Percentiles rank a stretch among this genome's conserved stretches.
phyloP scores from a whole-genome alignment of 2,113 vertebrate genomes.

The Osmerus mordax region DNA sequence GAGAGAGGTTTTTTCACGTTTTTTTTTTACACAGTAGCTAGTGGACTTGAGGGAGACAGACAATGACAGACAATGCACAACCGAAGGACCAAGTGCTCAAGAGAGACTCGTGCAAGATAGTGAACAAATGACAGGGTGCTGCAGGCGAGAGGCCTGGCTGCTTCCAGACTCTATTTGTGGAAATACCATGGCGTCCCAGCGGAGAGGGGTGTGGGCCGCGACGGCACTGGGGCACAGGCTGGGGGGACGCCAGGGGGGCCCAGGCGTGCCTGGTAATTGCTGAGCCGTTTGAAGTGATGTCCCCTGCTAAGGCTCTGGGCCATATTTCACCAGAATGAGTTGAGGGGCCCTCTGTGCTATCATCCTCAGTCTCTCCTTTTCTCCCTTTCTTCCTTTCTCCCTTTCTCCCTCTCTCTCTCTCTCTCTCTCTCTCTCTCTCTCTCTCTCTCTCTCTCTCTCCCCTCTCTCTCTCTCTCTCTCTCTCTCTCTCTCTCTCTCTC shows the following conservation, averaged over 20 bases:
- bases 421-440: background rate
- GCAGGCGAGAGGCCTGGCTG: constrained; percentile 37
- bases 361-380: background rate
- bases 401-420: background rate
- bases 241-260: background rate
- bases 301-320: constrained; percentile 34
- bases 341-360: constrained; percentile 9
- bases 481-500: background rate
- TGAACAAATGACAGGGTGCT: constrained; percentile 20
- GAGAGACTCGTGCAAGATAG: background rate
- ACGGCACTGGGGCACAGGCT: constrained; percentile 25
- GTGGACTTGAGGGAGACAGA: no score
- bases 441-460: constrained; percentile 5
- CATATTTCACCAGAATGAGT: constrained; percentile 46
- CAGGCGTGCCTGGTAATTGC: constrained; percentile 32
- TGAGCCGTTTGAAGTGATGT: constrained; percentile 23
- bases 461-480: background rate
- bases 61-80: background rate
- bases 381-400: constrained; percentile 3
- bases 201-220: constrained; percentile 26
- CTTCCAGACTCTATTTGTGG: constrained; percentile 51
- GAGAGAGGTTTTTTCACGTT: background rate
- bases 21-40: no score
- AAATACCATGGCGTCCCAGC: constrained; percentile 50
- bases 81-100: no score